phyloP scores from a whole-genome alignment of 2,113 vertebrate genomes.

The Stegostoma tigrinum region DNA sequence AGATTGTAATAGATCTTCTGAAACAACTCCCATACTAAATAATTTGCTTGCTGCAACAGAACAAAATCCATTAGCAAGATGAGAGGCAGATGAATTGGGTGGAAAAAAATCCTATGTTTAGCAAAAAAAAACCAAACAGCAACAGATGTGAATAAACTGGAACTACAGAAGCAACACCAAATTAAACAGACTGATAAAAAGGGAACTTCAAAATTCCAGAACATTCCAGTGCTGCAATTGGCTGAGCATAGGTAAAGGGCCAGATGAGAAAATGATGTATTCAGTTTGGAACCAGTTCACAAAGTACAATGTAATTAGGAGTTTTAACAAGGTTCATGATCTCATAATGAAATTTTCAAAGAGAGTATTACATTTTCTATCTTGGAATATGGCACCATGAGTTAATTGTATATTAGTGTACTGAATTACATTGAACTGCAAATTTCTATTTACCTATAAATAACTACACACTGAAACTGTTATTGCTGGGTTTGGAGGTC shows the following conservation, averaged over 20 bases:
- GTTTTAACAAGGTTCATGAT: neutral
- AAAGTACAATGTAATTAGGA: neutral
- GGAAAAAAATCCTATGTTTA: neutral
- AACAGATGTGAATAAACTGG: neutral
- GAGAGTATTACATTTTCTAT: neutral
- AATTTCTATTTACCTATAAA: no score
- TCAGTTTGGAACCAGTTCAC: neutral
- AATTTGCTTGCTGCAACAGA: neutral
- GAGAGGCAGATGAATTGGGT: neutral
- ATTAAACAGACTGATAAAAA: neutral
- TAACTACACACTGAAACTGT: no score
- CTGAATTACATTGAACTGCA: no score
- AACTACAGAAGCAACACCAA: neutral
- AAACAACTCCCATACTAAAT: neutral
- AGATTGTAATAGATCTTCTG: neutral
- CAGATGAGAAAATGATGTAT: neutral
- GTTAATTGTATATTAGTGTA: no score
- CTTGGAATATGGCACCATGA: neutral
- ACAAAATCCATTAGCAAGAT: neutral
- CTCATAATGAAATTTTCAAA: neutral
- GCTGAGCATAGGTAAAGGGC: neutral
- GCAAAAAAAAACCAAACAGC: neutral
- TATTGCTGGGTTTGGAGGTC: no score
- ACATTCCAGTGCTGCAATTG: neutral
- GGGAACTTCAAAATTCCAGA: neutral